Percentiles rank a stretch among this genome's conserved stretches.
Conservation (phyloP, 2,888 invertebrate genomes). For the Eupeodes latifasciatus region DNA sequence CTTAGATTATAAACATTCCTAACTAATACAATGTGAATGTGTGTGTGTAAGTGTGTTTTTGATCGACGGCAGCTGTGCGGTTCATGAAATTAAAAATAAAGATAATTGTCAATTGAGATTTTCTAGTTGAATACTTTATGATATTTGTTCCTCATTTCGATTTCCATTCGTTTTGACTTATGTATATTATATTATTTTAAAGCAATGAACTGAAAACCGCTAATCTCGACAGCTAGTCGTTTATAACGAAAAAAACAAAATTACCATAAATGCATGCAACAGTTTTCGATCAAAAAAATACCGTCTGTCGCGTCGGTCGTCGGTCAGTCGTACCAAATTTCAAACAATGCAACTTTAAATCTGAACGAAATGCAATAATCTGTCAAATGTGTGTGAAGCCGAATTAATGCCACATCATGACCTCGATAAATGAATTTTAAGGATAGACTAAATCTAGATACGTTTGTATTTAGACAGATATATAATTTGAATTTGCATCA, state of each 20-base stretch:
- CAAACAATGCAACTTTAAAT: conserved; percentile 16
- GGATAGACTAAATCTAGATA: neutral
- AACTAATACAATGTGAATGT: conserved; percentile 2
- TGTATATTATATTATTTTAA: neutral
- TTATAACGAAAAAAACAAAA: conserved; percentile 3
- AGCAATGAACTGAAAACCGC: conserved; percentile 55
- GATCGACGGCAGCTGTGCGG: neutral
- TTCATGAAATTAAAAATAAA: conserved; percentile 42
- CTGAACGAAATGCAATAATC: conserved; percentile 61
- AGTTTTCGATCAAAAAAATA: conserved; percentile 12
- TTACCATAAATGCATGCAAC: conserved; percentile 39
- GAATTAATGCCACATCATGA: conserved; percentile 67
- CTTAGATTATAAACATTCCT: conserved; percentile 26
- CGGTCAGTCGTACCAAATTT: conserved; percentile 25
- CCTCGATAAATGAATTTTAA: conserved; percentile 36
- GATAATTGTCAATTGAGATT: conserved; percentile 24
- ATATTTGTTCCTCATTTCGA: neutral
- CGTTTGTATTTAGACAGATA: neutral
- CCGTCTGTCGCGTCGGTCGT: no score
- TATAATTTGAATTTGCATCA: no score
- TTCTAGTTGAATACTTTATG: conserved; percentile 7
- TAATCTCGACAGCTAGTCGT: conserved; percentile 41
- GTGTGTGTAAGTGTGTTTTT: conserved; percentile 15
- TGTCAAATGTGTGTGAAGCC: conserved; percentile 62
- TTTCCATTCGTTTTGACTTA: neutral